These are phyloP conservation scores for Spisula subtruncata DNA, from an alignment of 2,888 invertebrate genomes.

Conservation along the genomic window DNA sequence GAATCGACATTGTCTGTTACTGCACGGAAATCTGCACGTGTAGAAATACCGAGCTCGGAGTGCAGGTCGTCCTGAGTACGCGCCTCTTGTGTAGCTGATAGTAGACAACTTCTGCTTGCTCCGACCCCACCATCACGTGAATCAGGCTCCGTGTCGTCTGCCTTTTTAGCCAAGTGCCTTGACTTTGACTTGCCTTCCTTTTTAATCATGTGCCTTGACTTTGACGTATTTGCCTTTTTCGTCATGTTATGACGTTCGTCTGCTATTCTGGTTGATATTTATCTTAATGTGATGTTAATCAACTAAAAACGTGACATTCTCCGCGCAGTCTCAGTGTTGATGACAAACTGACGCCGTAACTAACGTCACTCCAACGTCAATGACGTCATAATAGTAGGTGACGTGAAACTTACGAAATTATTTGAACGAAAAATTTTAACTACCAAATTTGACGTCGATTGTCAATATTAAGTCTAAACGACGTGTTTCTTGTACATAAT, in stretches of 20 bases:
- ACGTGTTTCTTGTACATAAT: too few relatives aligned
- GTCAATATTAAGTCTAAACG: too few relatives aligned
- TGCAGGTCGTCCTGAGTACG: neutral
- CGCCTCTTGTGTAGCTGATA: neutral
- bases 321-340: neutral
- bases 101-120: neutral
- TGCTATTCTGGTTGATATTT: neutral
- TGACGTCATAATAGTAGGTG: neutral
- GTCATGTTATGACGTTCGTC: neutral
- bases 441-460: too few relatives aligned
- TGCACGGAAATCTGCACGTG: neutral
- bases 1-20: neutral
- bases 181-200: neutral
- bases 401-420: neutral
- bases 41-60: neutral
- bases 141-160: neutral
- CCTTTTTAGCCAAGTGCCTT: neutral
- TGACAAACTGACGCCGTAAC: slow-evolving; percentile 7
- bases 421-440: neutral
- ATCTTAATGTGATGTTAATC: neutral
- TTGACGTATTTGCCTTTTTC: slow-evolving; percentile 3
- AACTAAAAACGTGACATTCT: neutral
- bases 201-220: neutral
- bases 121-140: neutral
- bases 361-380: neutral